A percentile compares a stretch with the other conserved stretches of the same genome.
These are phyloP conservation scores for Zeus faber DNA, from an alignment of 2,113 vertebrate species.

Conservation along the genomic window DNA sequence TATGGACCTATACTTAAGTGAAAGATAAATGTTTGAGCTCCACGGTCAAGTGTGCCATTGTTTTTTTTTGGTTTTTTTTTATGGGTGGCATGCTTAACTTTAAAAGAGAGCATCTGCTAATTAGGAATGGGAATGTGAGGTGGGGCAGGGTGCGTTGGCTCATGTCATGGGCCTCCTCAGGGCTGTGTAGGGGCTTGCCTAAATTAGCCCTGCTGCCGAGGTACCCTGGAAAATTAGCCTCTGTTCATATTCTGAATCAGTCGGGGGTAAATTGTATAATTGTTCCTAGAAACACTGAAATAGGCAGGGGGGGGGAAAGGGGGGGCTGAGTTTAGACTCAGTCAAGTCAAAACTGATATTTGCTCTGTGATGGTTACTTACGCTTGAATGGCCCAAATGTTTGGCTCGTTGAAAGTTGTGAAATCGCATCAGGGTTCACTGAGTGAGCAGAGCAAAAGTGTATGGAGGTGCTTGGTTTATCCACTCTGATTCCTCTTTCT, in stretches of 20 bases:
- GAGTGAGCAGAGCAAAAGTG: conserved; percentile 3
- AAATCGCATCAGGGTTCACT: conserved; percentile 22
- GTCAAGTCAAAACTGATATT: neutral
- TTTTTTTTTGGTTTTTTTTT: too few species aligned
- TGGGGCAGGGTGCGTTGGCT: conserved; percentile 20
- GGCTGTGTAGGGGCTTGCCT: conserved; percentile 7
- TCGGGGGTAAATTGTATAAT: conserved; percentile 22
- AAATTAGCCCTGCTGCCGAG: conserved; percentile 52
- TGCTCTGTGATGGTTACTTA: neutral
- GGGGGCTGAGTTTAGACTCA: conserved; percentile 3
- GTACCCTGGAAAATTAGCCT: conserved; percentile 39
- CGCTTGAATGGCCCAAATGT: neutral
- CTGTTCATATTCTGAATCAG: conserved; percentile 30
- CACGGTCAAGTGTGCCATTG: conserved; percentile 24
- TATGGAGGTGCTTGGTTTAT: conserved; percentile 11
- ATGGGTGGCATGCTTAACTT: conserved; percentile 29
- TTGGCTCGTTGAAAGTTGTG: conserved; percentile 11
- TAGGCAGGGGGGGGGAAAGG: conserved; percentile 9
- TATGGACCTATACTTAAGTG: conserved; percentile 44
- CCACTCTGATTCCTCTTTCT: conserved; percentile 8
- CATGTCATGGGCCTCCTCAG: conserved; percentile 20
- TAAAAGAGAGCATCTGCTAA: conserved; percentile 4
- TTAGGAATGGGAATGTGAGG: conserved; percentile 8
- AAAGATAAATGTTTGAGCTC: conserved; percentile 34
- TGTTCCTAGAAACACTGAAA: neutral